phyloP scores from a whole-genome alignment of 2,888 invertebrate species.

The Loripinus fragilis region DNA sequence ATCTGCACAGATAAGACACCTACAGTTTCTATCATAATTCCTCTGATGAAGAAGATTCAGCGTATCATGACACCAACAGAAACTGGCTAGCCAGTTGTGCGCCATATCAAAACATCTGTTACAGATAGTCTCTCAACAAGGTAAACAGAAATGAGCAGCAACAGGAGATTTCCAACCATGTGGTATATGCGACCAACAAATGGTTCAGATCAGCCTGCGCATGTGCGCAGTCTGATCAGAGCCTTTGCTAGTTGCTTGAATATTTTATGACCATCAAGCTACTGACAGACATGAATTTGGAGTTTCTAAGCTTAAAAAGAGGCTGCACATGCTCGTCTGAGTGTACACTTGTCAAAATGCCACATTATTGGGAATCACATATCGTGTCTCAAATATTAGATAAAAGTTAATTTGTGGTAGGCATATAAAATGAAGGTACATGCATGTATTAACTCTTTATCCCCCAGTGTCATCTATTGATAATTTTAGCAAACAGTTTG shows the following conservation, averaged over 20 bases:
- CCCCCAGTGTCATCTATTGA: too few species aligned
- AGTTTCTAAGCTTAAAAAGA: not conserved
- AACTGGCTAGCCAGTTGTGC: not conserved
- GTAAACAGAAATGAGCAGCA: too few species aligned
- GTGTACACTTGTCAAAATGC: not conserved
- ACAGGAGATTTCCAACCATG: too few species aligned
- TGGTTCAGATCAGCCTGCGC: not conserved
- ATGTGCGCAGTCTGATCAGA: too few species aligned
- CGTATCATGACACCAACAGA: not conserved
- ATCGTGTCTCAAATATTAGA: not conserved
- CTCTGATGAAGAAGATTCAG: not conserved
- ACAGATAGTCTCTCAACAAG: not conserved
- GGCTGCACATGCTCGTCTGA: not conserved
- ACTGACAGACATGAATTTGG: not conserved
- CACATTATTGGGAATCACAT: not conserved
- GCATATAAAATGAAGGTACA: too few species aligned
- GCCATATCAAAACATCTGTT: slow-evolving; percentile 2
- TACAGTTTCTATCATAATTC: slow-evolving; percentile 27
- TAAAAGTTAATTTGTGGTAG: not conserved
- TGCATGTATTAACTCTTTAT: too few species aligned
- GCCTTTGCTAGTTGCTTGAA: too few species aligned
- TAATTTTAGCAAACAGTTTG: too few species aligned
- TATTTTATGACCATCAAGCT: too few species aligned
- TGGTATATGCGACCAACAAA: too few species aligned
- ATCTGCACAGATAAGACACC: slow-evolving; percentile 34